A percentile compares a stretch with the other conserved stretches of the same genome.
These are phyloP conservation scores for Pachypsylla venusta DNA, from an alignment of 1,140 invertebrate species.

Conservation along the genomic window DNA sequence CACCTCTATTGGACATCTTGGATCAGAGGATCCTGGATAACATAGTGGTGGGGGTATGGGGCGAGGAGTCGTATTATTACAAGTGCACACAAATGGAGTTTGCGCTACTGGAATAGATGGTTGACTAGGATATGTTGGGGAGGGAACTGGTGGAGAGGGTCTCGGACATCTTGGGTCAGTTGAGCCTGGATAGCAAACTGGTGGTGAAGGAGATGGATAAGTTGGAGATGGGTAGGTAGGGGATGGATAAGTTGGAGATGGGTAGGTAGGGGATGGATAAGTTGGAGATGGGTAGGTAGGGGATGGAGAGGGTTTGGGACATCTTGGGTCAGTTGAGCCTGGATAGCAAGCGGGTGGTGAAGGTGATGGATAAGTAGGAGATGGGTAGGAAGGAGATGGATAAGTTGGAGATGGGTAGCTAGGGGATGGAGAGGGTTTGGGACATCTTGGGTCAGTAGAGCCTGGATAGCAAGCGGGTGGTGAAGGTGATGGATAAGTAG, in stretches of 20 bases:
- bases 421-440: slow-evolving; percentile 21
- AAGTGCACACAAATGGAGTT: slow-evolving; percentile 22
- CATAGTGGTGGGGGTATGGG: slow-evolving; percentile 20
- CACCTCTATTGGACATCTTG: slow-evolving; percentile 23
- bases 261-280: slow-evolving; percentile 28
- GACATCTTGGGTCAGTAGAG: slow-evolving; percentile 30
- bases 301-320: slow-evolving; percentile 21
- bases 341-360: slow-evolving; percentile 20
- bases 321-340: slow-evolving; percentile 27
- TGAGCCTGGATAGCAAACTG: slow-evolving; percentile 25
- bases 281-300: slow-evolving; percentile 15
- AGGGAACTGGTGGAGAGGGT: slow-evolving; percentile 10
- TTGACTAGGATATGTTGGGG: slow-evolving; percentile 9
- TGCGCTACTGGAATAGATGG: slow-evolving; percentile 14
- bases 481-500: slow-evolving; percentile 21
- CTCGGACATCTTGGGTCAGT: slow-evolving; percentile 21
- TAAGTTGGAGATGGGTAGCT: slow-evolving; percentile 17
- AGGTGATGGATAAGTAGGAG: slow-evolving; percentile 28
- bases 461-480: slow-evolving; percentile 27
- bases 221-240: slow-evolving; percentile 21
- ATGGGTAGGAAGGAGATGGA: slow-evolving; percentile 29
- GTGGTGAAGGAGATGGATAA: slow-evolving; percentile 12
- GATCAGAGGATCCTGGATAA: slow-evolving; percentile 26
- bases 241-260: slow-evolving; percentile 28
- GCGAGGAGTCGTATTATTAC: slow-evolving; percentile 19